phyloP scores from a whole-genome alignment of 2,797 vertebrate species.

The Amblyraja radiata region DNA sequence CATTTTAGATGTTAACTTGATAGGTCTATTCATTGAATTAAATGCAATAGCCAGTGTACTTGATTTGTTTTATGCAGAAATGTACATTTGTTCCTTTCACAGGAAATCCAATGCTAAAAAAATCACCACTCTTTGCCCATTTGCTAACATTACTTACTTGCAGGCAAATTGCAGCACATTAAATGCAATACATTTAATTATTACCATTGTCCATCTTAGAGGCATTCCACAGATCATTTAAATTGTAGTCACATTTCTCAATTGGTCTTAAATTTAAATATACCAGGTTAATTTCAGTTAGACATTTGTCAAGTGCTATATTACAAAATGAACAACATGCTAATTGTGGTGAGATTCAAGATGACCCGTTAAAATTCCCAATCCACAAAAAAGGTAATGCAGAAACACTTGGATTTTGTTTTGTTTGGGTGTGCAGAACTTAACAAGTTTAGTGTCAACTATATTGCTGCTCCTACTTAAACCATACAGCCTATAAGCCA shows the following conservation, averaged over 20 bases:
- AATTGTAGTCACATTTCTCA: background rate
- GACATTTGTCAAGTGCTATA: background rate
- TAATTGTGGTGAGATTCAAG: background rate
- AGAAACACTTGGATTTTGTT: background rate
- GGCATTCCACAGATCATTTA: background rate
- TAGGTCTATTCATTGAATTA: background rate
- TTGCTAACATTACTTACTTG: background rate
- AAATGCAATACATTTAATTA: background rate
- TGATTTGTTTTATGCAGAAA: background rate
- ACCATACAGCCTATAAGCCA: background rate
- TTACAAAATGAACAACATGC: background rate
- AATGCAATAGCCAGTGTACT: background rate
- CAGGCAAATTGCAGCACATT: background rate
- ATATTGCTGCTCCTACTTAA: slow-evolving; percentile 10
- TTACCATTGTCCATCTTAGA: background rate
- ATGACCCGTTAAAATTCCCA: background rate
- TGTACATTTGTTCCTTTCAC: background rate
- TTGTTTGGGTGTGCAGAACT: background rate
- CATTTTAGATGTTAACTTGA: background rate
- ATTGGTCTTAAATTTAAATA: background rate
- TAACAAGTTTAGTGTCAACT: background rate
- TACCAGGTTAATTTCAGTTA: background rate
- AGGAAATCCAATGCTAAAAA: background rate
- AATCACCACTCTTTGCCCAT: background rate
- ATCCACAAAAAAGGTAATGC: background rate